phyloP scores from a whole-genome alignment of 2,113 vertebrate genomes.

The Chloropsis cyanopogon region DNA sequence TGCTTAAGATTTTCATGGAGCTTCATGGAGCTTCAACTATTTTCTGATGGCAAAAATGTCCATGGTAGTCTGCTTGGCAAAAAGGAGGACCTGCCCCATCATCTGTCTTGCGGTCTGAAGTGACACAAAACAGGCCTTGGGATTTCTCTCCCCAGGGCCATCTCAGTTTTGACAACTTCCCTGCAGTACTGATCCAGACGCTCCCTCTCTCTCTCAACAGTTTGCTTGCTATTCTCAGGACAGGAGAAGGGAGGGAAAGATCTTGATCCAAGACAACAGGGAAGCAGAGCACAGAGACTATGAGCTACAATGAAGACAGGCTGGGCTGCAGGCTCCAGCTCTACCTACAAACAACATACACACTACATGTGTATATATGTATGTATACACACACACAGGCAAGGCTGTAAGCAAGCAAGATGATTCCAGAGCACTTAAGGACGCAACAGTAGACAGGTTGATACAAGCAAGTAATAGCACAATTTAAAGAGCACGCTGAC shows the following conservation, averaged over 20 bases:
- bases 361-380: neutral
- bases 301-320: neutral
- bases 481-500: neutral
- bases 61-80: neutral
- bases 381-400: neutral
- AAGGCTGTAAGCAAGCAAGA: neutral
- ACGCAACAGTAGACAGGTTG: constrained; percentile 25
- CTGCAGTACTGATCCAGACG: neutral
- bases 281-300: neutral
- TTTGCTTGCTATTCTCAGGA: neutral
- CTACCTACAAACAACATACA: neutral
- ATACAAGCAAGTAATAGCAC: constrained; percentile 18
- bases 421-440: constrained; percentile 30
- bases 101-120: neutral
- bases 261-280: neutral
- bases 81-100: neutral
- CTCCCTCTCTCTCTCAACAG: neutral
- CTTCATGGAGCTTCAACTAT: neutral
- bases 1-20: neutral
- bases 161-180: neutral
- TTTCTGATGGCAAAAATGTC: neutral
- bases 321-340: neutral
- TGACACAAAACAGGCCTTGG: neutral
- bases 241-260: neutral
- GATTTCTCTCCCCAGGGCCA: neutral